Evolutionary conservation across 2,888 invertebrate species (phyloP), one percentile per base, ranked within the genome.

Genomic region (Gasteruption jaculator): DNA sequence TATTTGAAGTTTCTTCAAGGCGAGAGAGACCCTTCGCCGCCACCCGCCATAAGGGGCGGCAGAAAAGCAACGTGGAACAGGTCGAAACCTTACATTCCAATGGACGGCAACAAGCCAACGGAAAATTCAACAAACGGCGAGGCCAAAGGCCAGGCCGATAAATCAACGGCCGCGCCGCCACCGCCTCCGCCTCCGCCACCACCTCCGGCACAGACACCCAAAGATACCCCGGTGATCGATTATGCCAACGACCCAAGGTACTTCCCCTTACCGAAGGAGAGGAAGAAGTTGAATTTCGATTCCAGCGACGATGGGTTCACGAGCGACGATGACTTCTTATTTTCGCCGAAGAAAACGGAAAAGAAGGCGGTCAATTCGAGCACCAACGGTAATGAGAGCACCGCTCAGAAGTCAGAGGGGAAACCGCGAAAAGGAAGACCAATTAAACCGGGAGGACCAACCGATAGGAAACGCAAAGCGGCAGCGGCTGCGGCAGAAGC

Each of bases 1-100:
- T 90, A 88, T 72, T 76, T 89, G 54, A 89, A 88, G 72, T 90
- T 90, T 71, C 73, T 87, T 53, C 84, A 86, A 73, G 88, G 88
- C 52, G 89, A 88, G 67, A 77, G 86, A 30, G 88, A 89, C 55
- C 82, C 83, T 31, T 87, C 88, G 49, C 87, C 88, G 15, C 86
- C 88, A 38, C 86, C 87, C 46, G 77, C 80, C 53, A 75, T 79
- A 58, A 75, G 82, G 51, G 79, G 80, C 50, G 79, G 81, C 49
- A 76, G 83, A 57, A 84, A 83, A 64, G 76, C 80, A 18, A 77
- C 81, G 2, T 85, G 83, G 82, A 78, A 78, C 45, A 75, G 79
- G 61, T 63, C 71, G 20, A 73, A 65, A 48, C 61, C 68, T 4
- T 67, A 66, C 32, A 51, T 63, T 18, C 52, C 63, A 2, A 32